A percentile compares a stretch with the other conserved stretches of the same genome.
These are phyloP conservation scores for Periophthalmus modestus DNA, from an alignment of 2,113 vertebrate species.

Conservation along the genomic window DNA sequence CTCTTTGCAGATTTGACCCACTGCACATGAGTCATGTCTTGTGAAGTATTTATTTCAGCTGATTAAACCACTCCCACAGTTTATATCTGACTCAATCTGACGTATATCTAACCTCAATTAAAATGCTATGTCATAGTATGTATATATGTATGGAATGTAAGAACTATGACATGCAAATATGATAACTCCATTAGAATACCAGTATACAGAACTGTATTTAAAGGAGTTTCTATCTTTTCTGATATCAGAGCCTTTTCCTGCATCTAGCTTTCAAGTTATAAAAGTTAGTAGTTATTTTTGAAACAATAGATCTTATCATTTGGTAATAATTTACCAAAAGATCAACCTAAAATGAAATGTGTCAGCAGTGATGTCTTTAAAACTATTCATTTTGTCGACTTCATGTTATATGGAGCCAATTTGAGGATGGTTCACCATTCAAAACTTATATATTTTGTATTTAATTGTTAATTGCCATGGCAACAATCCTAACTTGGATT, in stretches of 20 bases:
- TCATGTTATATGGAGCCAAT: no score
- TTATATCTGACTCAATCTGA: neutral
- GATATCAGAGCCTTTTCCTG: no score
- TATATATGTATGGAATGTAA: neutral
- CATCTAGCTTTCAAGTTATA: no score
- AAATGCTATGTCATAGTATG: neutral
- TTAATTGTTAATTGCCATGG: no score
- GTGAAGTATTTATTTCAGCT: neutral
- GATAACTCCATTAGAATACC: neutral
- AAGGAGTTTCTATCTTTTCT: no score
- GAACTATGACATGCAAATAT: neutral
- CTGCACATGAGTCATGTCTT: neutral
- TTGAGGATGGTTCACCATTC: no score
- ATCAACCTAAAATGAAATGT: neutral
- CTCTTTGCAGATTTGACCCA: neutral
- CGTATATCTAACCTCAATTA: neutral
- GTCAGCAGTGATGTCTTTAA: neutral
- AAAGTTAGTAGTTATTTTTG: no score
- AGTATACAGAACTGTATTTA: no score
- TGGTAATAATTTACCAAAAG: neutral
- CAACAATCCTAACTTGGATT: no score
- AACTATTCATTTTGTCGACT: no score
- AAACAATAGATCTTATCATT: no score
- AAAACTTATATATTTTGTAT: no score
- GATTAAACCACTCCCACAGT: neutral